These are phyloP conservation scores for Odontocolon sp. DNA, from an alignment of 2,888 invertebrate genomes.

Conservation along the genomic window DNA sequence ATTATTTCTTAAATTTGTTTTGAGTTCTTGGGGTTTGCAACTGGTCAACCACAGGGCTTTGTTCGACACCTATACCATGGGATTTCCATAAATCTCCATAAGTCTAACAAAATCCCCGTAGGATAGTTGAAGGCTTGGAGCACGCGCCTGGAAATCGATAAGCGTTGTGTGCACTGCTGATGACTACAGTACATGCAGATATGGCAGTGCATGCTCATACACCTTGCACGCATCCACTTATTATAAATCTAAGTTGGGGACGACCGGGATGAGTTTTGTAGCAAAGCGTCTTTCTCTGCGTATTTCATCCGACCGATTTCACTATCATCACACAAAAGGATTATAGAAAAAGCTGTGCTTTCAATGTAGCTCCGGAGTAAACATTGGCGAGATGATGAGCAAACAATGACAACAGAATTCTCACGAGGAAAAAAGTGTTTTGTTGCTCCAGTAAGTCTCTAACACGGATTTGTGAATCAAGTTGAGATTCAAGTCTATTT, in stretches of 20 bases:
- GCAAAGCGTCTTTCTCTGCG: not conserved
- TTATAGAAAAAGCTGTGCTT: conserved; percentile 1
- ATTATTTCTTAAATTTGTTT: too few species aligned
- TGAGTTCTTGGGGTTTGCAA: too few species aligned
- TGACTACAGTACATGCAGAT: not conserved
- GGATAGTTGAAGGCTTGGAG: conserved; percentile 47
- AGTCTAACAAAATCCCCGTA: conserved; percentile 66
- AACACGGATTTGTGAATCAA: too few species aligned
- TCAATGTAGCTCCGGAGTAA: not conserved
- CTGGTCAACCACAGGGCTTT: conserved; percentile 52
- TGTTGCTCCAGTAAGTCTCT: too few species aligned
- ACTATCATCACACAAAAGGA: not conserved
- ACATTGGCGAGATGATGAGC: too few species aligned
- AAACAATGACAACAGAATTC: too few species aligned
- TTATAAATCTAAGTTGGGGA: too few species aligned
- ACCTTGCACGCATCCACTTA: too few species aligned
- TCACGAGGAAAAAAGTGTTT: too few species aligned
- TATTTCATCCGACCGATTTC: not conserved
- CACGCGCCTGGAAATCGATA: conserved; percentile 59
- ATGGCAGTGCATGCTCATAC: too few species aligned
- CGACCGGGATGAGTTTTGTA: too few species aligned
- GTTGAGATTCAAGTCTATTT: too few species aligned
- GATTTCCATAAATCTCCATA: conserved; percentile 72
- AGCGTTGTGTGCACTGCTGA: conserved; percentile 35
- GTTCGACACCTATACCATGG: conserved; percentile 57